Evolutionary conservation across 2,113 vertebrate species (phyloP).

Genomic region (Oophaga pumilio): DNA sequence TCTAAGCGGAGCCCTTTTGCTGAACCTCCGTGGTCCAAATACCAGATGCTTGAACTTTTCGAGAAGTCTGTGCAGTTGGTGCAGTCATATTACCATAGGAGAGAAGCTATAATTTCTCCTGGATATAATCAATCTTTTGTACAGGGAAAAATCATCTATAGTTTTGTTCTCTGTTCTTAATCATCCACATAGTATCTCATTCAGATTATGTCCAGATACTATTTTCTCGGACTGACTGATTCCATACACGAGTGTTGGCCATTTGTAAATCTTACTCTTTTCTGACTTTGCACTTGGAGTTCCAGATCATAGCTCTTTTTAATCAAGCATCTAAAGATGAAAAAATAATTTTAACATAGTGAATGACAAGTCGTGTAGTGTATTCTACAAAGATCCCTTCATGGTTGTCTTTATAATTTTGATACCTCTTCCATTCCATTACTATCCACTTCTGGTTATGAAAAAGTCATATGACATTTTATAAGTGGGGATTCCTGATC

Average conservation of each 20-base stretch:
- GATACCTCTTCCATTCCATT: too few species aligned
- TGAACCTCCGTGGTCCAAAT: conserved; percentile 5
- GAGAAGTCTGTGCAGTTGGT: not conserved
- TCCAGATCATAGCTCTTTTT: too few species aligned
- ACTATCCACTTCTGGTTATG: too few species aligned
- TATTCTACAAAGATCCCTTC: not conserved
- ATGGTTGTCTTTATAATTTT: too few species aligned
- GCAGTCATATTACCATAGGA: not conserved
- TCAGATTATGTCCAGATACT: not conserved
- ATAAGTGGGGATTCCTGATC: too few species aligned
- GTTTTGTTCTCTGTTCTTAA: not conserved
- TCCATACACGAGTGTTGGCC: not conserved
- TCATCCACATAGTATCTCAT: not conserved
- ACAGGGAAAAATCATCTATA: not conserved
- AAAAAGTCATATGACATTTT: too few species aligned
- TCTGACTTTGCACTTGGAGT: not conserved
- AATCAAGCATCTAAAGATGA: too few species aligned
- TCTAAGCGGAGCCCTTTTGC: not conserved
- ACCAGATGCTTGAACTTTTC: conserved; percentile 6
- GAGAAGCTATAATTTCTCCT: not conserved
- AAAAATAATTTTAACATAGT: too few species aligned
- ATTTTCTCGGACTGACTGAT: not conserved
- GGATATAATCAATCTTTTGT: not conserved
- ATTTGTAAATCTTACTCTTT: not conserved
- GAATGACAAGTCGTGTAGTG: not conserved